Conservation (phyloP, 2,797 vertebrate species). For the Remorina albescens region DNA sequence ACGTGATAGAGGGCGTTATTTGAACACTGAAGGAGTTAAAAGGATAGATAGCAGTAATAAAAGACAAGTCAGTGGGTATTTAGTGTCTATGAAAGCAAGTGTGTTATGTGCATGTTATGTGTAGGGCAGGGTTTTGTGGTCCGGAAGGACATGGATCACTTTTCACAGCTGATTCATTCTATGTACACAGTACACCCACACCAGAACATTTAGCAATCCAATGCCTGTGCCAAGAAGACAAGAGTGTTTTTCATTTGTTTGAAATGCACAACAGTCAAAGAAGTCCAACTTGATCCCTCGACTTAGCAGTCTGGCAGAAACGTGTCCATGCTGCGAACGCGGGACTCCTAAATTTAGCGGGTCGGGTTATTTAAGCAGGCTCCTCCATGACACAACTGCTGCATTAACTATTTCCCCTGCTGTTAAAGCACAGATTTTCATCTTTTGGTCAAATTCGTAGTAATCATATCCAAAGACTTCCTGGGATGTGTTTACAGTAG, state of each 20-base stretch:
- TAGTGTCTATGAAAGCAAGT: constrained; percentile 9
- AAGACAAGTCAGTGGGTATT: constrained; percentile 30
- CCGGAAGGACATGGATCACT: constrained; percentile 66
- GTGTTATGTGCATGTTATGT: constrained; percentile 40
- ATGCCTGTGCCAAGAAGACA: constrained; percentile 65
- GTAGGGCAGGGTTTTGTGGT: constrained; percentile 57
- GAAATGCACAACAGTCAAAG: constrained; percentile 72
- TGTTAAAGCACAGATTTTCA: constrained; percentile 16
- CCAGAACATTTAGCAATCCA: constrained; percentile 63
- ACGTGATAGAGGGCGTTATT: constrained; percentile 6
- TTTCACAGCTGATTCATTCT: constrained; percentile 75
- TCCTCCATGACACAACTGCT: constrained; percentile 61
- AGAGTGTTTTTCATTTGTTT: constrained; percentile 77
- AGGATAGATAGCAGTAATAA: constrained; percentile 10
- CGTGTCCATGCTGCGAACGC: constrained; percentile 67
- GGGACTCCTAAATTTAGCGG: constrained; percentile 77
- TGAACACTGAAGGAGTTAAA: neutral
- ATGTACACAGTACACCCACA: constrained; percentile 64
- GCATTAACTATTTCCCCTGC: constrained; percentile 36
- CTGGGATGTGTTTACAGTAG: neutral
- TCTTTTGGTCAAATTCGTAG: constrained; percentile 50
- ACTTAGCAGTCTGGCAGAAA: constrained; percentile 81
- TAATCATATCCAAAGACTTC: constrained; percentile 5
- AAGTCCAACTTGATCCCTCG: constrained; percentile 75
- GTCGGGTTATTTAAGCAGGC: constrained; percentile 71